These are phyloP conservation scores for Paralichthys olivaceus DNA, from an alignment of 2,113 vertebrate species.

Conservation along the genomic window DNA sequence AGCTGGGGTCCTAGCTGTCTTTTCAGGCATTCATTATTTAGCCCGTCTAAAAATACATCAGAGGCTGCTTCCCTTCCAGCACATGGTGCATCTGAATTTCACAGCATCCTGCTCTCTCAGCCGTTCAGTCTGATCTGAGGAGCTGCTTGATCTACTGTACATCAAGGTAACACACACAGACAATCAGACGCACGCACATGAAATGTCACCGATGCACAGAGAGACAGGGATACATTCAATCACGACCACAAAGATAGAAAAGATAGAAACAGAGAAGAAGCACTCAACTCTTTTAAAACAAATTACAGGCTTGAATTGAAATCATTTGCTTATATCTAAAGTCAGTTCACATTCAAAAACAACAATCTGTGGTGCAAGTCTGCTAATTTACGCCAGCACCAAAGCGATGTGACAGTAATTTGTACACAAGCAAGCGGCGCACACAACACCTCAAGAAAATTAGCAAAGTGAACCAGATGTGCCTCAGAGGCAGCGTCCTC, in stretches of 20 bases:
- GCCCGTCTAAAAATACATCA: conserved; percentile 83
- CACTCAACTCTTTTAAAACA: background rate
- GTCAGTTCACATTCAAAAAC: background rate
- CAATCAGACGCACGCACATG: background rate
- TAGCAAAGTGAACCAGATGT: conserved; percentile 45
- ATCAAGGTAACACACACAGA: conserved; percentile 56
- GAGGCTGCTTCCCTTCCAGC: conserved; percentile 72
- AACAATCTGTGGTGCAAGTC: background rate
- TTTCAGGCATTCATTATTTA: conserved; percentile 85
- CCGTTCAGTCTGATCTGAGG: conserved; percentile 60
- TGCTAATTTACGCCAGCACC: conserved; percentile 29
- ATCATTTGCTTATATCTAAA: background rate
- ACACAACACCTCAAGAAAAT: conserved; percentile 50
- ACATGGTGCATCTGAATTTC: conserved; percentile 76
- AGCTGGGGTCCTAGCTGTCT: conserved; percentile 75
- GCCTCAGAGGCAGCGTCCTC: conserved; percentile 49
- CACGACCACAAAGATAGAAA: conserved; percentile 25
- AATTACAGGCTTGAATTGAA: background rate
- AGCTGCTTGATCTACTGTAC: conserved; percentile 73
- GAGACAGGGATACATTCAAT: conserved; percentile 9
- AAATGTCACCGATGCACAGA: conserved; percentile 31
- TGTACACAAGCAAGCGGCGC: conserved; percentile 39
- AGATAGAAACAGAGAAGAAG: background rate
- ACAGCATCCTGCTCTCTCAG: conserved; percentile 67
- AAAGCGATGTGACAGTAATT: conserved; percentile 30